phyloP scores from a whole-genome alignment of 2,113 vertebrate genomes.

The Muscicapa adusta region DNA sequence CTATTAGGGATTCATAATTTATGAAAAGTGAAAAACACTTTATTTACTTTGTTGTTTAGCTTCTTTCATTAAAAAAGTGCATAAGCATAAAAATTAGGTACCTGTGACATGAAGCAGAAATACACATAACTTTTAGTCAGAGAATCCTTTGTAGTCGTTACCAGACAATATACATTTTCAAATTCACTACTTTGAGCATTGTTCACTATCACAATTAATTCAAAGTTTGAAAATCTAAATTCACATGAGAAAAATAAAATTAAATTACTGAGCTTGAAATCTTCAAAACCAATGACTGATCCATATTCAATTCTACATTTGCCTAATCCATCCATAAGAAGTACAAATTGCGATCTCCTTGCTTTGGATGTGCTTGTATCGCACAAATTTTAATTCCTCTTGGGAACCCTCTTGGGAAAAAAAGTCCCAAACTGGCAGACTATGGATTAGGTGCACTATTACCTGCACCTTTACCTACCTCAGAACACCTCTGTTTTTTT shows the following conservation, averaged over 20 bases:
- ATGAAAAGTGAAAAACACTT: neutral
- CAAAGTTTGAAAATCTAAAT: neutral
- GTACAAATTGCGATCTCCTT: neutral
- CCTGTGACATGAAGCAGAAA: neutral
- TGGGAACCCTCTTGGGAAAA: constrained; percentile 40
- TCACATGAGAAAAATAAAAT: neutral
- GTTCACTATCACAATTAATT: neutral
- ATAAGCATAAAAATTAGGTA: neutral
- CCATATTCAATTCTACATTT: neutral
- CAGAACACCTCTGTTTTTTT: constrained; percentile 72
- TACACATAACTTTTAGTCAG: neutral
- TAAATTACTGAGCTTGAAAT: neutral
- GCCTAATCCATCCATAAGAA: neutral
- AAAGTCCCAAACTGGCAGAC: constrained; percentile 21
- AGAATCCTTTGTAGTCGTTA: neutral
- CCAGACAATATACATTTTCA: neutral
- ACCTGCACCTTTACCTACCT: constrained; percentile 73
- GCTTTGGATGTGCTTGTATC: neutral
- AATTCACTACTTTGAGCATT: neutral
- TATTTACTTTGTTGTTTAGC: neutral
- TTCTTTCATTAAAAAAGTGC: neutral
- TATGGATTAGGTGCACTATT: constrained; percentile 49
- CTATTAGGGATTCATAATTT: neutral
- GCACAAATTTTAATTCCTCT: neutral
- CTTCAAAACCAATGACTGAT: neutral